phyloP scores from a whole-genome alignment of 2,888 invertebrate species.

The Neuroscelio doddi region DNA sequence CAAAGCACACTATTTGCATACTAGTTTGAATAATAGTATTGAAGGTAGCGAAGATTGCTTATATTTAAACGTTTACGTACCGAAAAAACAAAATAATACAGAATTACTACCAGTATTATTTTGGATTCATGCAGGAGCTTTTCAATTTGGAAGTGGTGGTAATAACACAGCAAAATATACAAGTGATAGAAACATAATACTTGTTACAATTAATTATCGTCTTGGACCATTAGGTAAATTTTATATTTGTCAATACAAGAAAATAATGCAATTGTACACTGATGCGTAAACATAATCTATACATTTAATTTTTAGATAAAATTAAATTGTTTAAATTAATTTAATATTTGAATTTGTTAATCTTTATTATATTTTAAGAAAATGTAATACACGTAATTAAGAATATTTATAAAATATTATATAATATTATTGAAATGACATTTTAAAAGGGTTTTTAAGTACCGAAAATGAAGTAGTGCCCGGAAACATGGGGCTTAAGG shows the following conservation, averaged over 20 bases:
- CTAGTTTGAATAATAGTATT: conserved; percentile 42
- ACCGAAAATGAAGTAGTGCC: conserved; percentile 81
- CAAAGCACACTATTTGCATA: not conserved
- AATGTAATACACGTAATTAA: too few species aligned
- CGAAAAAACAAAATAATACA: not conserved
- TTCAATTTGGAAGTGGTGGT: conserved; percentile 71
- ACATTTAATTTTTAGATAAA: too few species aligned
- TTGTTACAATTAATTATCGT: conserved; percentile 81
- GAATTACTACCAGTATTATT: conserved; percentile 60
- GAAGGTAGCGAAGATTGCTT: conserved; percentile 65
- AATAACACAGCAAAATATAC: conserved; percentile 75
- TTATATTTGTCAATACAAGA: not conserved
- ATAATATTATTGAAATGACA: not conserved
- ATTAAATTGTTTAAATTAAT: not conserved
- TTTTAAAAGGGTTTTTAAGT: conserved; percentile 80
- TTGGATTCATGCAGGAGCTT: conserved; percentile 65
- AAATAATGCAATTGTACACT: not conserved
- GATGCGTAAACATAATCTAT: too few species aligned
- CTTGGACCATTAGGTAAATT: conserved; percentile 79
- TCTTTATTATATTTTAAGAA: not conserved
- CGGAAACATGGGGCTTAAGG: conserved; percentile 83
- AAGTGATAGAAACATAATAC: conserved; percentile 78
- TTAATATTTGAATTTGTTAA: not conserved
- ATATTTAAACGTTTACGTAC: conserved; percentile 63
- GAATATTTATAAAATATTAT: not conserved